Evolutionary conservation across 1,140 invertebrate species (phyloP), one percentile per base, ranked within the genome.

Genomic region (Periplaneta americana): DNA sequence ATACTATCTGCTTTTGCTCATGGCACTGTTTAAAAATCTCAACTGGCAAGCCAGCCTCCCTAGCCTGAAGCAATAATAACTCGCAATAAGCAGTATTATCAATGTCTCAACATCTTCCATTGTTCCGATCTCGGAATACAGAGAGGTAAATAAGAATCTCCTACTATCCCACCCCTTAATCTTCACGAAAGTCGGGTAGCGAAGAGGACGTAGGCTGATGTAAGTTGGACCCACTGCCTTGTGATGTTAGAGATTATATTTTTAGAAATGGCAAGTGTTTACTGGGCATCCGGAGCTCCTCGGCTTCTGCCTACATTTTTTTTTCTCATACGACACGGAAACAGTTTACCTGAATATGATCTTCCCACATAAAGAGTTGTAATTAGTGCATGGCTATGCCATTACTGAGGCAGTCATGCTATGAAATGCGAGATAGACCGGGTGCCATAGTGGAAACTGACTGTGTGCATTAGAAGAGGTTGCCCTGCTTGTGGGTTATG

Each of bases 31-130:
- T n/a, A 36, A 36, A 31, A 80, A 80, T 57, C 34, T 80, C 48
- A 74, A 74, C 74, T 75, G 66, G 74, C 74, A 31, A 74, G 80
- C 80, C 80, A 74, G 80, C 80, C 80, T 80, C 80, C 80, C 66
- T 75, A 80, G 80, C 80, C 75, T 81, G 35, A 80, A 82, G 82
- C 82, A 82, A 82, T 82, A 82, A 82, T 82, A 82, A 82, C 82
- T 80, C 36, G 82, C 82, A 82, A 82, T 82, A 82, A 82, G 82
- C 82, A 82, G 82, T 82, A 82, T 82, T 82, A 82, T 80, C 75
- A 80, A 28, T 74, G 79, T 57, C 75, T 81, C 34, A 57, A 78
- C 81, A 81, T 81, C 81, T 81, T 81, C 81, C 81, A 81, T 76
- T 35, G 75, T 78, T 31, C 34, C n/a, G 28, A n/a, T 78, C 76